A percentile compares a stretch with the other conserved stretches of the same genome.
These are phyloP conservation scores for Stegodyphus dumicola DNA, from an alignment of 1,140 invertebrate species.

Conservation along the genomic window DNA sequence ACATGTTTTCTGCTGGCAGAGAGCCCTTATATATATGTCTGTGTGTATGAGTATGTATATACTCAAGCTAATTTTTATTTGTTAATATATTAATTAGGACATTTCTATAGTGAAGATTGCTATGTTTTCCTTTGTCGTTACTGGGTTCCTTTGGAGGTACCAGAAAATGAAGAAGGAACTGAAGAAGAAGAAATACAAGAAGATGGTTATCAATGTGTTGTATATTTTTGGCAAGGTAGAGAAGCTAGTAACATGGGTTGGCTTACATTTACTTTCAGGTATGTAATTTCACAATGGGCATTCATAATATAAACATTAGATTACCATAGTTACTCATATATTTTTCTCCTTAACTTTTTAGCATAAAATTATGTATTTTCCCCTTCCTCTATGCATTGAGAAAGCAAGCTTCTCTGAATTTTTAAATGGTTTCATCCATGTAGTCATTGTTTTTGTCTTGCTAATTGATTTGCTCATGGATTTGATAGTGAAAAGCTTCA, in stretches of 20 bases:
- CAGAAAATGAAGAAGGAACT: slow-evolving; percentile 68
- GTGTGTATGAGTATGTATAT: too few relatives aligned
- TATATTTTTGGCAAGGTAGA: slow-evolving; percentile 99
- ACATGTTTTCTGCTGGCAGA: neutral
- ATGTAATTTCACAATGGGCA: neutral
- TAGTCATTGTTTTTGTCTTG: too few relatives aligned
- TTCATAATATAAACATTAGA: too few relatives aligned
- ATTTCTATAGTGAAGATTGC: slow-evolving; percentile 95
- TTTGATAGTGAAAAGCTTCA: too few relatives aligned
- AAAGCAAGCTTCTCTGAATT: too few relatives aligned
- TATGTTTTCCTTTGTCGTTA: slow-evolving; percentile 98
- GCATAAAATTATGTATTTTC: too few relatives aligned
- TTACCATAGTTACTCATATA: too few relatives aligned
- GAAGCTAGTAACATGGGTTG: slow-evolving; percentile 99
- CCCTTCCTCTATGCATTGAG: too few relatives aligned
- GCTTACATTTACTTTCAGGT: slow-evolving; percentile 98
- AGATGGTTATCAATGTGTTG: slow-evolving; percentile 94
- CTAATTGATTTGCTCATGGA: too few relatives aligned
- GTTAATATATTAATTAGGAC: slow-evolving; percentile 69
- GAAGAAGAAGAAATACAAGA: slow-evolving; percentile 77
- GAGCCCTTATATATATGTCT: too few relatives aligned
- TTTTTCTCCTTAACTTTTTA: too few relatives aligned
- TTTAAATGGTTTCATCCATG: too few relatives aligned
- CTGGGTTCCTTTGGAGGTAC: slow-evolving; percentile 79
- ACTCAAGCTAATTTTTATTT: neutral